Evolutionary conservation across 2,113 vertebrate species (phyloP).

Genomic region (Sceloporus undulatus): DNA sequence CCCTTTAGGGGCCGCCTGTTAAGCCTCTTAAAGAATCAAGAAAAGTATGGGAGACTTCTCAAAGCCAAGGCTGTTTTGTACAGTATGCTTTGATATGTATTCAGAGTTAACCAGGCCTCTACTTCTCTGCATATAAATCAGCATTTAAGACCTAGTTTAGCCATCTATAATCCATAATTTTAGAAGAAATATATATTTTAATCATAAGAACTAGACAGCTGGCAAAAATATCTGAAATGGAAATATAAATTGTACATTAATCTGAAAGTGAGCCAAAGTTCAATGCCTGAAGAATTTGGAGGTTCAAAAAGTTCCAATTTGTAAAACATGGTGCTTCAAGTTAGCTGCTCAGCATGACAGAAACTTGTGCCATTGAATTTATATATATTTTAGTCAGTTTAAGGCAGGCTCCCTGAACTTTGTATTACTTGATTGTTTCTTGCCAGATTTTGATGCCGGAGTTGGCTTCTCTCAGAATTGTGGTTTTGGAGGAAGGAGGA

Average conservation of each 20-base stretch:
- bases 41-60: not conserved
- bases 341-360: not conserved
- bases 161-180: not conserved
- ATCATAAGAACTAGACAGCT: not conserved
- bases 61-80: not conserved
- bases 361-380: not conserved
- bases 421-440: conserved; percentile 18
- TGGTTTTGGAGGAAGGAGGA: conserved; percentile 91
- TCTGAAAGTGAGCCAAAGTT: not conserved
- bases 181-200: not conserved
- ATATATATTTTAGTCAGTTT: not conserved
- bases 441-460: conserved; percentile 93
- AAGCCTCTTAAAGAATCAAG: no score
- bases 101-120: no score
- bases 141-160: not conserved
- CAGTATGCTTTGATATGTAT: not conserved
- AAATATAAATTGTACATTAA: not conserved
- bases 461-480: conserved; percentile 90
- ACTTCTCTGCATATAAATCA: no score
- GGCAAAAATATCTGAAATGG: not conserved
- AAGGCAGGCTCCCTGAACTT: not conserved
- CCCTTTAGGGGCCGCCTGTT: no score
- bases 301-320: no score
- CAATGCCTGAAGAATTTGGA: not conserved
- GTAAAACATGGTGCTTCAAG: not conserved